These are phyloP conservation scores for Drosophila picticornis DNA, from an alignment of 2,888 invertebrate genomes.

Conservation along the genomic window DNA sequence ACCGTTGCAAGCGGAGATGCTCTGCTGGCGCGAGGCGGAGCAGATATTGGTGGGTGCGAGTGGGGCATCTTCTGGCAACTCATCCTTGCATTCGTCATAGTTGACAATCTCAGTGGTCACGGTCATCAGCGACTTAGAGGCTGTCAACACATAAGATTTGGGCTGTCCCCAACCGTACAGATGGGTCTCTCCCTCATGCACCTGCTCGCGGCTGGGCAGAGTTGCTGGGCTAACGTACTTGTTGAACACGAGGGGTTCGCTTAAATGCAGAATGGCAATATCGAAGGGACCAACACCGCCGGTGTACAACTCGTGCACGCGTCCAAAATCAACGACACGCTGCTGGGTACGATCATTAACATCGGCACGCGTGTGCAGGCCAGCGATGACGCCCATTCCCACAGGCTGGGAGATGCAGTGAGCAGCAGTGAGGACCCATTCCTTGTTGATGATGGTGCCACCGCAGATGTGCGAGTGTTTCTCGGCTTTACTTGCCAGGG, in stretches of 20 bases:
- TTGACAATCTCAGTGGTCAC: conserved; percentile 76
- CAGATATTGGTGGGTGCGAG: conserved; percentile 85
- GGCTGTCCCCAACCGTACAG: conserved; percentile 86
- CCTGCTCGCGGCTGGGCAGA: conserved; percentile 79
- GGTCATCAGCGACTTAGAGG: conserved; percentile 78
- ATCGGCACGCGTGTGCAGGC: conserved; percentile 82
- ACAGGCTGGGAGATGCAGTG: conserved; percentile 80
- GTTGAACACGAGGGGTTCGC: conserved; percentile 75
- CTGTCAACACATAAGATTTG: conserved; percentile 55
- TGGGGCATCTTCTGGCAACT: conserved; percentile 70
- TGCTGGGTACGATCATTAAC: conserved; percentile 72
- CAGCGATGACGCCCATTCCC: conserved; percentile 83
- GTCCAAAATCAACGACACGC: conserved; percentile 73
- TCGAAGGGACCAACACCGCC: conserved; percentile 86
- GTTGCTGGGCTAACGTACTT: conserved; percentile 81
- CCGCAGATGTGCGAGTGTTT: conserved; percentile 85
- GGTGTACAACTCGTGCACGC: conserved; percentile 78
- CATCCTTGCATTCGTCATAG: conserved; percentile 63
- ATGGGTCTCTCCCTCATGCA: conserved; percentile 76
- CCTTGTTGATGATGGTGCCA: conserved; percentile 84
- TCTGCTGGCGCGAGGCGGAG: conserved; percentile 84
- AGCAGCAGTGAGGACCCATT: conserved; percentile 85
- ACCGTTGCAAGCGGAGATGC: conserved; percentile 85
- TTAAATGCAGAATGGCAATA: conserved; percentile 86
- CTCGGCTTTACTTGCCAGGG: conserved; percentile 72